Base-by-base conservation (phyloP, 2,797 vertebrate species). In the Coracias cyanogaster region DNA sequence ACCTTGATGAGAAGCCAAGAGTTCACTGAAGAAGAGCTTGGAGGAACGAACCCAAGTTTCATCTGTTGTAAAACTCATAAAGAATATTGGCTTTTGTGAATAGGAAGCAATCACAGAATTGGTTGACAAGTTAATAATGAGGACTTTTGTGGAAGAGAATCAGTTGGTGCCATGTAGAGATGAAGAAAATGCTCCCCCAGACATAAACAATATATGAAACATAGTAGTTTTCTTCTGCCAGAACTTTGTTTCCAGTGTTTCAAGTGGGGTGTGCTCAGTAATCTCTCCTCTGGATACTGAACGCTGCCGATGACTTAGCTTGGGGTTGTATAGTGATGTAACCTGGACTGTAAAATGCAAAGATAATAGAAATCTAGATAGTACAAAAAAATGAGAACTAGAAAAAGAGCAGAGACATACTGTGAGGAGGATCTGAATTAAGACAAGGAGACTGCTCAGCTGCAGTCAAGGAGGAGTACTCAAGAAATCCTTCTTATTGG, bases 81-180 rank as follows among this genome's bases (percentile, higher is more conserved):
- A 79, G 14, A 71, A 35, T 74, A 35, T 18, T 74, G 25, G 0
- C 2, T 31, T 81, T 81, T 71, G 81, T 19, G 33, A 64, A 12
- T 57, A 37, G 19, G 21, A 89, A 21, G 13, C 33, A 85, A 45
- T 66, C 5, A 66, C 20, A 10, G 26, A 58, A 46, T 25, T 79
- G 33, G 12, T 41, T 4, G 6, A 69, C 16, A 37, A 21, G 21
- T 58, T 52, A 35, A 3, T 51, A 48, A 16, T 33, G n/a, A 85
- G 35, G 28, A 58, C 12, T 46, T 24, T 69, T 49, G 35, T 43
- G 35, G 22, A 82, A n/a, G 2, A 82, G 7, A 66, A 62, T 55
- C 3, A 17, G n/a, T 69, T 0, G 0, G 4, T 82, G 82, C 43
- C 16, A 28, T 20, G 19, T n/a, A 67, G 60, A 70, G 7, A 26